Evolutionary conservation across 2,888 invertebrate species (phyloP).

Genomic region (Megastigmus dorsalis): DNA sequence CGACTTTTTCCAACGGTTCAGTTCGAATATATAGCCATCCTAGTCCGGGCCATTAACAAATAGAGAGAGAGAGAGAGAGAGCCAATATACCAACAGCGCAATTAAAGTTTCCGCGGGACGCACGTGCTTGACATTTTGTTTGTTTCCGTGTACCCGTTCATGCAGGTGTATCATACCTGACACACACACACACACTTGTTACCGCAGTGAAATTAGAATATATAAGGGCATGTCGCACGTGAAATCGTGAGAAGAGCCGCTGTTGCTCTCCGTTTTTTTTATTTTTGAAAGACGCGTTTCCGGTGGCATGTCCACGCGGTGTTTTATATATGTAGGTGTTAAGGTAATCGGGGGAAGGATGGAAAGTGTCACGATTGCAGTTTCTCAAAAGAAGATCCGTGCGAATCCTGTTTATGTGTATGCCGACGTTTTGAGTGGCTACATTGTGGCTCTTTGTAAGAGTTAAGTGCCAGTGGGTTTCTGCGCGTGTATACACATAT

Average conservation of each 20-base stretch:
- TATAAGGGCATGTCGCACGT: too few species aligned
- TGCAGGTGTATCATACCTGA: too few species aligned
- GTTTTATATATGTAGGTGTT: neutral
- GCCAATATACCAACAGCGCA: neutral
- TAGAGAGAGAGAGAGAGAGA: neutral
- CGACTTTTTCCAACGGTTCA: too few species aligned
- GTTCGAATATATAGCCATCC: neutral
- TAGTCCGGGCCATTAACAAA: conserved; percentile 13
- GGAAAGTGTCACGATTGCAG: conserved; percentile 28
- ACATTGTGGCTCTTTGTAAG: too few species aligned
- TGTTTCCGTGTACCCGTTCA: neutral
- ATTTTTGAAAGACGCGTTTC: neutral
- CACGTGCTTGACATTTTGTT: conserved; percentile 34
- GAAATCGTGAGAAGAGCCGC: conserved; percentile 38
- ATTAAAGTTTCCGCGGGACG: conserved; percentile 24
- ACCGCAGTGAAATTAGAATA: too few species aligned
- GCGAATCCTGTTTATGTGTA: too few species aligned
- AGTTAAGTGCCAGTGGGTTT: too few species aligned
- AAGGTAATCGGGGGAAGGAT: neutral
- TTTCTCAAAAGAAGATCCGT: too few species aligned
- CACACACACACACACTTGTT: too few species aligned
- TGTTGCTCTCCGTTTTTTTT: conserved; percentile 4
- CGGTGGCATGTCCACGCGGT: neutral
- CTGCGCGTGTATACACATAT: too few species aligned
- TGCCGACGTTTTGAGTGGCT: too few species aligned